Evolutionary conservation across 2,888 invertebrate species (phyloP).

Genomic region (Epinotia bilunana): DNA sequence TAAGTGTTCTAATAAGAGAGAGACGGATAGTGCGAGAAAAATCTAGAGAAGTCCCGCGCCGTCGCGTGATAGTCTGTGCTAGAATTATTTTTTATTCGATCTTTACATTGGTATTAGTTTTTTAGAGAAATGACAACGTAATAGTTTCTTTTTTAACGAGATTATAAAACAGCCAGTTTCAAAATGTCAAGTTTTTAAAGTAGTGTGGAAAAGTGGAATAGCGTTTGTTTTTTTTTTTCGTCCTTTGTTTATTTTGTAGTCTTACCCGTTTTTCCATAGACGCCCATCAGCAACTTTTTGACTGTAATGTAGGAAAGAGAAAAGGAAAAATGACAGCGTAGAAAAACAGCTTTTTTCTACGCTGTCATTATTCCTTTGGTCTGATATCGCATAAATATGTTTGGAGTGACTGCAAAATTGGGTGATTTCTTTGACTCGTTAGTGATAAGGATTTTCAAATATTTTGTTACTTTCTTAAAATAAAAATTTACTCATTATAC

Average conservation of each 20-base stretch:
- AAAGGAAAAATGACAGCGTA: no score
- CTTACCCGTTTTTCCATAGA: no score
- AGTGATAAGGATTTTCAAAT: not conserved
- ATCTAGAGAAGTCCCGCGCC: no score
- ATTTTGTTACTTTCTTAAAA: slow-evolving; percentile 17
- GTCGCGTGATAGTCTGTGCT: no score
- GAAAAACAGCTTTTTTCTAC: not conserved
- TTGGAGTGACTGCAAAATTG: not conserved
- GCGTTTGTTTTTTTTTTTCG: not conserved
- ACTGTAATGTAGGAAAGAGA: no score
- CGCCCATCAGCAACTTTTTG: no score
- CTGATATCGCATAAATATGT: not conserved
- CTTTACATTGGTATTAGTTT: not conserved
- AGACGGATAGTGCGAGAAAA: no score
- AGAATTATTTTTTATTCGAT: not conserved
- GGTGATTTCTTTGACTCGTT: slow-evolving; percentile 2
- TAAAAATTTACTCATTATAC: not conserved
- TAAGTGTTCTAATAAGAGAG: no score
- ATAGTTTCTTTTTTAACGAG: no score
- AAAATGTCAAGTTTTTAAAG: not conserved
- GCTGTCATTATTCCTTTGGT: not conserved
- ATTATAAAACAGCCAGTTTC: no score
- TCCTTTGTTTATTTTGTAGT: not conserved
- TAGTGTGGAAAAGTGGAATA: not conserved
- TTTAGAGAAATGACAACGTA: not conserved